Base-by-base conservation (phyloP, 2,888 invertebrate species). In the Drosophila paramelanica region DNA sequence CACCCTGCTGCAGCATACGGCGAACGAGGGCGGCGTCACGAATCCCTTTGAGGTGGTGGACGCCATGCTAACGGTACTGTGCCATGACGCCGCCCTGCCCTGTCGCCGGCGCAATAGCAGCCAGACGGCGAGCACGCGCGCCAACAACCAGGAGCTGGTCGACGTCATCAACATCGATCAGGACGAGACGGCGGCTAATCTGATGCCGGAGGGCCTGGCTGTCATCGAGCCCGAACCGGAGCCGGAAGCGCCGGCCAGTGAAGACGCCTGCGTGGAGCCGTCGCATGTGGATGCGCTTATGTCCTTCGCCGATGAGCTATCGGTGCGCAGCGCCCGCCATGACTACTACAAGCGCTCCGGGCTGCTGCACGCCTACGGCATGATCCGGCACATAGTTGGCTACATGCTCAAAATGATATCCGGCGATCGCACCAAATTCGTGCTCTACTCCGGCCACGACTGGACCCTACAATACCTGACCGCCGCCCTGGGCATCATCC, bases 371-470 rank as follows among this genome's bases (percentile, higher is more conserved):
- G 96, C 97, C 0, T 97, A 98, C 83, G 98, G 98, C 7, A 93
- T 98, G 81, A 94, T 98, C 49, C 94, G 96, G 25, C 96, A 96
- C 88, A 95, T 98, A 51, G 96, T 95, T 0, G 95, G 96, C 43
- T 96, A 96, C 89, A 95, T 97, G 95, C 93, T 97, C 10, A 94
- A 95, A 79, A 96, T 97, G 93, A 96, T 97, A 77, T 95, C 96
- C 0, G 96, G 96, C 50, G 94, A 94, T 65, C 94, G 94, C 65
- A 96, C 96, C 0, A 96, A 95, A 84, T 94, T 97, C 61, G 95
- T 96, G 0, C 88, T 97, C 0, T 97, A 96, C 90, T 98, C 98
- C 0, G 98, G 98, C 0, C 98, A 98, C 86, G 98, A 98, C 91
- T 96, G 96, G 88, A 98, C 98, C 0, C 90, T 98, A 39, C 96